These are phyloP conservation scores for Drosophila paucipuncta DNA, from an alignment of 2,888 invertebrate species.

Conservation along the genomic window DNA sequence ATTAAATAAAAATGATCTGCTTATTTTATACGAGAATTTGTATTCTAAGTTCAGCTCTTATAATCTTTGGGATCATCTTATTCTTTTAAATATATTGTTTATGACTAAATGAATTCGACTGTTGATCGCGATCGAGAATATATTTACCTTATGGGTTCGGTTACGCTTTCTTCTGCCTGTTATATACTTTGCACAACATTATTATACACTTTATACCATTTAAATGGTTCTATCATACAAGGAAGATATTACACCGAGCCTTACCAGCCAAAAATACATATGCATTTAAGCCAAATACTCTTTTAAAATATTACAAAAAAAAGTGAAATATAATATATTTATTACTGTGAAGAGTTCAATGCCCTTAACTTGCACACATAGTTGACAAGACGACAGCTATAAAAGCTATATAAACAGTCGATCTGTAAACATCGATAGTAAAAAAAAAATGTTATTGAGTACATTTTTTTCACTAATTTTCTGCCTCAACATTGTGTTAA, in stretches of 20 bases:
- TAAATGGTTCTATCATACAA: too few species aligned
- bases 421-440: not conserved
- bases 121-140: too few species aligned
- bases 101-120: too few species aligned
- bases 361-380: not conserved
- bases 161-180: not conserved
- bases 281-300: too few species aligned
- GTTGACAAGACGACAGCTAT: not conserved
- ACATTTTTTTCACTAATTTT: not conserved
- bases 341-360: not conserved
- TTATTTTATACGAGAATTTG: too few species aligned
- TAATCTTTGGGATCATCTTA: too few species aligned
- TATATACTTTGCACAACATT: not conserved
- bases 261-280: not conserved
- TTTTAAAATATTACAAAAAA: too few species aligned
- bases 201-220: not conserved
- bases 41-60: too few species aligned
- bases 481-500: conserved; percentile 4
- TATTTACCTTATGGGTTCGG: too few species aligned
- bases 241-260: not conserved
- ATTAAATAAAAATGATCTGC: too few species aligned
- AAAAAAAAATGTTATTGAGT: not conserved
- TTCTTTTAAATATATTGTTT: too few species aligned
- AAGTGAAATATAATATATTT: not conserved
- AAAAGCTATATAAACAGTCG: not conserved